Conservation (phyloP, 2,797 vertebrate species). For the Masticophis lateralis region DNA sequence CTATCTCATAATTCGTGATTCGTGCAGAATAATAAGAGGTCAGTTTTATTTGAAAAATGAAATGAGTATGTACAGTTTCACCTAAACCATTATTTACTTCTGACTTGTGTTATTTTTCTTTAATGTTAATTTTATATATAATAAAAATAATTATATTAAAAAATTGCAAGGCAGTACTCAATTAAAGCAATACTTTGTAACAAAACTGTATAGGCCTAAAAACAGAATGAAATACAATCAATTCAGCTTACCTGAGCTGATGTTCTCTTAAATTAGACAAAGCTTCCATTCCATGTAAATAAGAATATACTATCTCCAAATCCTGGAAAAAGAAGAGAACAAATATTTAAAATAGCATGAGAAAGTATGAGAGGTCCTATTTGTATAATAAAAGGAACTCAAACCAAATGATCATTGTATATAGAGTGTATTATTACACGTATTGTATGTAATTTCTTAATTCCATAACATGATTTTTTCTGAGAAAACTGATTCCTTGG, state of each 20-base stretch:
- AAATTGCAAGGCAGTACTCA: neutral
- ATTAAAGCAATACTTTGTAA: neutral
- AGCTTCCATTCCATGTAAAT: slow-evolving; percentile 98
- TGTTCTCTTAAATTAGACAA: slow-evolving; percentile 95
- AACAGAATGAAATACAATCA: neutral
- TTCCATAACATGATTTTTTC: neutral
- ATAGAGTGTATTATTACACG: neutral
- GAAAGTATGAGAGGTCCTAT: neutral
- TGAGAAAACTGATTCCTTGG: neutral
- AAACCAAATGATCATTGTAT: neutral
- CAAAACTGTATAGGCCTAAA: neutral
- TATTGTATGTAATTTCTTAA: neutral
- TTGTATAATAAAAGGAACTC: neutral
- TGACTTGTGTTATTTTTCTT: neutral
- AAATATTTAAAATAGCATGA: slow-evolving; percentile 43
- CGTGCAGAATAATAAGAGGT: neutral
- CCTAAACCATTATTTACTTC: neutral
- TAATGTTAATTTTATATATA: neutral
- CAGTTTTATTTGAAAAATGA: neutral
- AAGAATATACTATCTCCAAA: slow-evolving; percentile 97
- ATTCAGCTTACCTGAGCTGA: slow-evolving; percentile 84
- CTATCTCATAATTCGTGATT: neutral
- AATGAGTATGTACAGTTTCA: too few species aligned
- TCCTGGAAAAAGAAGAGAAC: slow-evolving; percentile 77
- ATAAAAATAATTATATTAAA: neutral